phyloP scores from a whole-genome alignment of 2,888 invertebrate genomes.

The Baccha elongata region DNA sequence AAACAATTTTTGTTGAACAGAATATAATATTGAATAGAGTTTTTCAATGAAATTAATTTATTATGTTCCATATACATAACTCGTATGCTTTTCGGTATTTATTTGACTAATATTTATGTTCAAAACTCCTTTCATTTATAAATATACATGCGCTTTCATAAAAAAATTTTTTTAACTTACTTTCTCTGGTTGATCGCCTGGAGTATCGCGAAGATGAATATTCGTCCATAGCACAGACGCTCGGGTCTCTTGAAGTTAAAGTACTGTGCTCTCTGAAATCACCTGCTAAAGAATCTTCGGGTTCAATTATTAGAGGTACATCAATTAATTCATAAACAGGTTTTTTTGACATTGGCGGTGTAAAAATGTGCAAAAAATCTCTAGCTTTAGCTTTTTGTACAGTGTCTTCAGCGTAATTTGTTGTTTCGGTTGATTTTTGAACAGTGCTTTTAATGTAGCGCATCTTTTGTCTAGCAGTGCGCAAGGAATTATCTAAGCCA shows the following conservation, averaged over 20 bases:
- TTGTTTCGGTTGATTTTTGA: slow-evolving; percentile 80
- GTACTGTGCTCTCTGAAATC: slow-evolving; percentile 80
- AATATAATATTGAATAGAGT: too few species aligned
- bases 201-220: slow-evolving; percentile 83
- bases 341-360: slow-evolving; percentile 80
- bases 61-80: too few species aligned
- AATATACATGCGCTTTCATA: not conserved
- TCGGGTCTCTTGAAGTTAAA: slow-evolving; percentile 78
- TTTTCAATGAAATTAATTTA: too few species aligned
- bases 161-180: slow-evolving; percentile 45
- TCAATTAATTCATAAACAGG: slow-evolving; percentile 82
- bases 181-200: slow-evolving; percentile 83
- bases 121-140: slow-evolving; percentile 1
- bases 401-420: slow-evolving; percentile 82
- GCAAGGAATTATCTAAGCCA: slow-evolving; percentile 80
- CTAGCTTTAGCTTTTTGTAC: slow-evolving; percentile 82
- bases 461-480: slow-evolving; percentile 82
- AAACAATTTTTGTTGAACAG: too few species aligned
- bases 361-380: slow-evolving; percentile 82
- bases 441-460: slow-evolving; percentile 81
- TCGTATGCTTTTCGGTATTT: too few species aligned
- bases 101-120: not conserved
- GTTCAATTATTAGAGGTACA: slow-evolving; percentile 76
- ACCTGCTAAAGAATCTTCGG: slow-evolving; percentile 78
- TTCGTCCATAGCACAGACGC: slow-evolving; percentile 80